Base-by-base conservation (phyloP, 2,113 vertebrate genomes). In the Lota lota region DNA sequence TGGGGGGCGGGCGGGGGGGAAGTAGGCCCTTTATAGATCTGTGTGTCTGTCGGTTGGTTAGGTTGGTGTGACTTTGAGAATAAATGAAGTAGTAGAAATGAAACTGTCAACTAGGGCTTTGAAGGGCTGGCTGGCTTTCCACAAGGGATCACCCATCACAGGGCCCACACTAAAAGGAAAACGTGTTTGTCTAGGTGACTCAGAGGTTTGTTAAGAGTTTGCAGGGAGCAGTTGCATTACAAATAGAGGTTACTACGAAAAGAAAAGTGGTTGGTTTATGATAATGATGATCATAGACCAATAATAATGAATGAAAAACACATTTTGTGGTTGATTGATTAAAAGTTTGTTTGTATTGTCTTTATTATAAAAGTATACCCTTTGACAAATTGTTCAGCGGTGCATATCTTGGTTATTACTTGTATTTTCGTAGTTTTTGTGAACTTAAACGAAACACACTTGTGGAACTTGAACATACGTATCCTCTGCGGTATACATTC, bases 11-110 rank as follows among this genome's bases (percentile, higher is more conserved):
- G 24, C 2, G 2, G 24, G 78, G 85, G 74, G 79, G 21, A 51
- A 50, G 65, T 62, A 58, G 47, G 0, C 22, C 22, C 22, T 28
- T 56, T 51, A 68, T 61, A n/a, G 28, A 53, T 40, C 10, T 61
- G 19, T 22, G 2, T 21, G 22, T n/a, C 5, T 7, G 12, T 21
- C n/a, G 19, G n/a, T 5, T 28, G 28, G 28, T 28, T 28, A 28
- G 28, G 28, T 28, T 28, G 28, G 28, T 28, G 28, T 28, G 28
- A 56, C 61, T 28, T 36, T 62, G 40, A 73, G 65, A 76, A 85
- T 84, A 80, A 80, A 83, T 87, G 70, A 82, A 67, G 57, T 61
- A 1, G 56, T 20, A 62, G 70, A 74, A 83, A 80, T 53, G 11
- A 53, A 53, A 53, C 68, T 85, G 85, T 86, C 84, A 82, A 22